Evolutionary conservation across 1,140 invertebrate genomes (phyloP).

Genomic region (Muscidifurax raptorellus): DNA sequence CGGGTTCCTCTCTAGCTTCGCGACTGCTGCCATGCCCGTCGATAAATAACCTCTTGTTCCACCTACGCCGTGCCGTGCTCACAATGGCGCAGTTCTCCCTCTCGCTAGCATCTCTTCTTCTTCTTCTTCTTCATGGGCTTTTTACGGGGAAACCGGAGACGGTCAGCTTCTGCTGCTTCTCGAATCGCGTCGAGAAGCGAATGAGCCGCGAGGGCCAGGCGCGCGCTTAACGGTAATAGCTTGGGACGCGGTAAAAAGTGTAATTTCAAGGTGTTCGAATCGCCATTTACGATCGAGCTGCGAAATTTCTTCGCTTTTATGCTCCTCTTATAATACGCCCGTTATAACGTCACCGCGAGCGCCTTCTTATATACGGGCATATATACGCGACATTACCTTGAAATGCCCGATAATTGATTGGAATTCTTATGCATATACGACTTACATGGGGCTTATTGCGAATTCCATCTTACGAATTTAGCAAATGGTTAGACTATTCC

Average conservation of each 20-base stretch:
- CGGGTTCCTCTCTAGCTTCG: background rate
- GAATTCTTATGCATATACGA: too few species aligned
- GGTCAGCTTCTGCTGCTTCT: background rate
- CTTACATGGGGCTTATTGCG: too few species aligned
- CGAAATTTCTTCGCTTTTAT: conserved; percentile 4
- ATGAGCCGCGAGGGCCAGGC: background rate
- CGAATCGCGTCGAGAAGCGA: background rate
- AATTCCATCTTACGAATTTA: too few species aligned
- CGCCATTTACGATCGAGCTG: conserved; percentile 22
- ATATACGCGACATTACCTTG: conserved; percentile 1
- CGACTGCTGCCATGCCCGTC: background rate
- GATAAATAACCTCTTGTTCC: conserved; percentile 40
- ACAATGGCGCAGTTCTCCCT: background rate
- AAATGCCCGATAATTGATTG: background rate
- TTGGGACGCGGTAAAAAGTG: conserved; percentile 21
- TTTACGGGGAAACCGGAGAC: too few species aligned
- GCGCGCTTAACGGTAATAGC: conserved; percentile 16
- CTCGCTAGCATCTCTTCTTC: background rate
- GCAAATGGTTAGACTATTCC: too few species aligned
- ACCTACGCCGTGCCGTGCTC: conserved; percentile 13
- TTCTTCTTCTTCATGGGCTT: background rate
- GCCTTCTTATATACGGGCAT: background rate
- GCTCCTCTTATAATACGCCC: background rate
- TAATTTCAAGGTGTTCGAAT: conserved; percentile 38
- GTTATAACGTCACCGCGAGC: background rate